Conservation (phyloP, 2,113 vertebrate genomes). For the Lanius ludovicianus region DNA sequence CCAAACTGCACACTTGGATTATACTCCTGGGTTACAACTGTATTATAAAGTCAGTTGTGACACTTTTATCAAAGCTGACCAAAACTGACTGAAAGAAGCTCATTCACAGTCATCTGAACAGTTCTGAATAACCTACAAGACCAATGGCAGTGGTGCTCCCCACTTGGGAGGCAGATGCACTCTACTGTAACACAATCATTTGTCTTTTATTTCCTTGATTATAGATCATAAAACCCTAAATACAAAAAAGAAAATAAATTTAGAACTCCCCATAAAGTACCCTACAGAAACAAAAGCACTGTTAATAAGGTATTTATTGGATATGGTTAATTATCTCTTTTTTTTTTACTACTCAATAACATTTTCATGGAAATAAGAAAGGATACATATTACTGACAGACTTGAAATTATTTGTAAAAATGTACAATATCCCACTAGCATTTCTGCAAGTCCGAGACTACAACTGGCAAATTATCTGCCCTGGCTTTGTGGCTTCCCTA, state of each 20-base stretch:
- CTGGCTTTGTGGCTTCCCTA: slow-evolving; percentile 1
- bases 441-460: not conserved
- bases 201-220: not conserved
- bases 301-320: not conserved
- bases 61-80: not conserved
- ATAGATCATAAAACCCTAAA: not conserved
- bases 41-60: not conserved
- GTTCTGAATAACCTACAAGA: not conserved
- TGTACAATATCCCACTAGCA: not conserved
- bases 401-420: not conserved
- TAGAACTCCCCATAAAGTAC: not conserved
- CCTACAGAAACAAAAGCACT: not conserved
- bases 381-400: not conserved
- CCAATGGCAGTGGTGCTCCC: not conserved
- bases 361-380: not conserved
- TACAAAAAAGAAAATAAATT: not conserved
- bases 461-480: not conserved
- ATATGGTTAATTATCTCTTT: not conserved
- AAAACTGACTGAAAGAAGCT: not conserved
- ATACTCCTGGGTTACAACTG: not conserved
- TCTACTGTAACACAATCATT: not conserved
- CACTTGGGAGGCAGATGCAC: not conserved
- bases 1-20: not conserved
- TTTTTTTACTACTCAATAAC: not conserved
- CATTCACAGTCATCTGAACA: not conserved